phyloP scores from a whole-genome alignment of 2,113 vertebrate species.

The Lamprologus ornatipinnis region DNA sequence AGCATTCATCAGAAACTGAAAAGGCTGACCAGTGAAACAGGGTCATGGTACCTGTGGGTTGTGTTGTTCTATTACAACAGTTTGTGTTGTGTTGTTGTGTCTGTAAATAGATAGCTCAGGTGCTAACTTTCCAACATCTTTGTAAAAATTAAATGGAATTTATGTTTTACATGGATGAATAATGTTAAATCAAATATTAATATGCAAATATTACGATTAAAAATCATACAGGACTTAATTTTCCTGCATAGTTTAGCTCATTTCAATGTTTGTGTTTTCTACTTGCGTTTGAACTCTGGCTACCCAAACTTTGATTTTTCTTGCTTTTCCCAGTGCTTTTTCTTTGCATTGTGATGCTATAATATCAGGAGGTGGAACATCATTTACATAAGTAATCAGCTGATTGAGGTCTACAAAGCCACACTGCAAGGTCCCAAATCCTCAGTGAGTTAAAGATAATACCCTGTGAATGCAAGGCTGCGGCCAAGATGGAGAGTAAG shows the following conservation, averaged over 20 bases:
- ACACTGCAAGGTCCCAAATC: background rate
- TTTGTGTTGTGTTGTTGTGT: background rate
- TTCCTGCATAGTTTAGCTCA: background rate
- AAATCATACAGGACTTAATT: background rate
- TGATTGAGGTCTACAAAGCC: background rate
- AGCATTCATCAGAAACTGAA: slow-evolving; percentile 54
- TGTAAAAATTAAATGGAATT: background rate
- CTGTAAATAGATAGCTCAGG: background rate
- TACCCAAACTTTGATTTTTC: background rate
- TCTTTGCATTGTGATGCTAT: background rate
- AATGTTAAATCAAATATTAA: background rate
- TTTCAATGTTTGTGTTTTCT: background rate
- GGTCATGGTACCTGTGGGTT: background rate
- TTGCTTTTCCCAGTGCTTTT: background rate
- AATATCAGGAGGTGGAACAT: background rate
- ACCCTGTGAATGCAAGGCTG: background rate
- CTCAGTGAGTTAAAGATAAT: background rate
- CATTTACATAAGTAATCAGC: background rate
- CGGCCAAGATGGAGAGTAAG: background rate
- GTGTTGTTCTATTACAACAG: background rate
- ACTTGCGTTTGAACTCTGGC: background rate
- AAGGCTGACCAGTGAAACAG: slow-evolving; percentile 39
- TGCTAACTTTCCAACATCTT: background rate
- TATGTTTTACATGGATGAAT: background rate
- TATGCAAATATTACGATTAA: background rate